A percentile compares a stretch with the other conserved stretches of the same genome.
Evolutionary conservation across 2,113 vertebrate genomes (phyloP).

Genomic region (Takifugu bimaculatus): DNA sequence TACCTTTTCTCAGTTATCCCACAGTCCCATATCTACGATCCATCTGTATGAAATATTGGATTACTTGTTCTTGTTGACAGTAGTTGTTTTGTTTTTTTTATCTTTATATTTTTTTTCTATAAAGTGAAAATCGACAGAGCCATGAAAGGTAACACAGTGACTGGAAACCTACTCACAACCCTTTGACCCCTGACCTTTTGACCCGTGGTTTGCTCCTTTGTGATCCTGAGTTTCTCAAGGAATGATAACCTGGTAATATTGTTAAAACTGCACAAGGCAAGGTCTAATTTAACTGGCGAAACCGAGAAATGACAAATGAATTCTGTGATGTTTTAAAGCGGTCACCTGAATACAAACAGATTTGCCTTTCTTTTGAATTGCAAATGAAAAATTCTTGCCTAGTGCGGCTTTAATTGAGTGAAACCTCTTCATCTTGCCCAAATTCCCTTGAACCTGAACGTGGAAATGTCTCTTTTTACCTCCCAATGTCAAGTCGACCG

Average conservation of each 20-base stretch:
- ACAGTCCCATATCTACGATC: too few relatives aligned
- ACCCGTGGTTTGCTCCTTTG: conserved; percentile 52
- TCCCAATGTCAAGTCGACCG: neutral
- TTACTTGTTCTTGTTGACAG: neutral
- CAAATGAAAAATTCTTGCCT: conserved; percentile 1
- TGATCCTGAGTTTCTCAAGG: conserved; percentile 11
- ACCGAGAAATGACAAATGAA: neutral
- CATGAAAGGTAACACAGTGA: conserved; percentile 78
- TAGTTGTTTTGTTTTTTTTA: neutral
- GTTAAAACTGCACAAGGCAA: conserved; percentile 50
- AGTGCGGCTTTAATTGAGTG: conserved; percentile 55
- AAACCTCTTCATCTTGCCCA: conserved; percentile 2
- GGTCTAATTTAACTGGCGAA: conserved; percentile 1
- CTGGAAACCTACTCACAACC: conserved; percentile 34
- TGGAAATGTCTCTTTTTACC: conserved; percentile 1
- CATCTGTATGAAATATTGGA: too few relatives aligned
- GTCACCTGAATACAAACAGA: neutral
- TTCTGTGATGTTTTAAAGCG: neutral
- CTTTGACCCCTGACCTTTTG: conserved; percentile 53
- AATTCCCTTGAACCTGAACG: conserved; percentile 16
- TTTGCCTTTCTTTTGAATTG: neutral
- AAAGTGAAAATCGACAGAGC: conserved; percentile 84
- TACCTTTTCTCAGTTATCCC: neutral
- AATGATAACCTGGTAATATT: neutral
- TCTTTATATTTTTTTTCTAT: conserved; percentile 32